Evolutionary conservation across 2,113 vertebrate species (phyloP).

Genomic region (Electrona antarctica): DNA sequence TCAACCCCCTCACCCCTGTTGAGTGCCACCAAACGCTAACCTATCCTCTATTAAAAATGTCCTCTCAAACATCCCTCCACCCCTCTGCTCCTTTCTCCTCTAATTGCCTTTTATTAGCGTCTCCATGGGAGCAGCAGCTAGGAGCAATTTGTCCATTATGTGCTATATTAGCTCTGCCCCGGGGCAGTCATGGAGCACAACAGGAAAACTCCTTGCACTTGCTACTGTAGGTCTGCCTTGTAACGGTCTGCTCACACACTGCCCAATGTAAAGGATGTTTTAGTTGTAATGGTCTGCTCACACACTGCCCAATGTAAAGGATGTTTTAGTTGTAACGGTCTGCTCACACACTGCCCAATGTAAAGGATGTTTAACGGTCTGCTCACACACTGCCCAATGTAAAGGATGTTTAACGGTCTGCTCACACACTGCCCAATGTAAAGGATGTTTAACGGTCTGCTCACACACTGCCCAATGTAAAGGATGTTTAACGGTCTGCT

Average conservation of each 20-base stretch:
- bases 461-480: slow-evolving; percentile 27
- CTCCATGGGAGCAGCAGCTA: slow-evolving; percentile 78
- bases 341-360: too few relatives aligned
- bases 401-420: slow-evolving; percentile 21
- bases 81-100: slow-evolving; percentile 58
- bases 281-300: too few relatives aligned
- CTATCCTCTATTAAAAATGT: slow-evolving; percentile 60
- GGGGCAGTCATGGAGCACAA: slow-evolving; percentile 71
- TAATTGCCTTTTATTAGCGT: slow-evolving; percentile 81
- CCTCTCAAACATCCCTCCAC: slow-evolving; percentile 61
- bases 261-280: slow-evolving; percentile 21
- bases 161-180: slow-evolving; percentile 74
- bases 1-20: background rate
- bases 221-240: slow-evolving; percentile 23
- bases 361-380: slow-evolving; percentile 21
- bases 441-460: slow-evolving; percentile 22
- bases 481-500: too few relatives aligned
- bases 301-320: slow-evolving; percentile 27
- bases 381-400: slow-evolving; percentile 19
- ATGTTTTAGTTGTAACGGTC: background rate
- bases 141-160: slow-evolving; percentile 78
- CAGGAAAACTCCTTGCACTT: slow-evolving; percentile 55
- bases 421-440: slow-evolving; percentile 18
- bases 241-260: slow-evolving; percentile 27
- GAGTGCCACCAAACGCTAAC: slow-evolving; percentile 30